Evolutionary conservation across 1,140 invertebrate genomes (phyloP).

Genomic region (Tetramorium parvispinum): DNA sequence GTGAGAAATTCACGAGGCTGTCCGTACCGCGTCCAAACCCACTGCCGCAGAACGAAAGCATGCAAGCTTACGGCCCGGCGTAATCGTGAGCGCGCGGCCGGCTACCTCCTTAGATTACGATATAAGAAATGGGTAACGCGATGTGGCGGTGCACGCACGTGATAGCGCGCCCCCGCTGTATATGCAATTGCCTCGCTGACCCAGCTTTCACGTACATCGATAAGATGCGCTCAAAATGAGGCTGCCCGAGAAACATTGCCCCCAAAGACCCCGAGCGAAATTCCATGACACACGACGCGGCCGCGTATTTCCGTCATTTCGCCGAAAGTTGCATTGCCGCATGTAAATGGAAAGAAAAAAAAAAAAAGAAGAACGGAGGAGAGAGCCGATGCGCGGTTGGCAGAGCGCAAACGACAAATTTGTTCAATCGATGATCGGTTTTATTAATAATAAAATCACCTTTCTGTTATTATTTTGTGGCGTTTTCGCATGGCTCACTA

Average conservation of each 20-base stretch:
- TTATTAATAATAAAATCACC: not conserved
- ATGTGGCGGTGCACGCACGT: slow-evolving; percentile 78
- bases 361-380: not conserved
- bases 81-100: slow-evolving; percentile 72
- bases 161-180: slow-evolving; percentile 65
- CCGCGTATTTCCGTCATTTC: not conserved
- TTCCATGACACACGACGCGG: not conserved
- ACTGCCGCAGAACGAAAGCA: slow-evolving; percentile 76
- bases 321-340: not conserved
- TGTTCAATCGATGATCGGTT: not conserved
- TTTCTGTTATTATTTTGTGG: not conserved
- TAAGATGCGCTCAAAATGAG: slow-evolving; percentile 43
- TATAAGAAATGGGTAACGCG: slow-evolving; percentile 81
- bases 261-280: not conserved
- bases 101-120: slow-evolving; percentile 82
- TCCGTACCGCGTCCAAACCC: slow-evolving; percentile 56
- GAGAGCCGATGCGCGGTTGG: not conserved
- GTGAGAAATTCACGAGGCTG: slow-evolving; percentile 81
- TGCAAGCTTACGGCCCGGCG: slow-evolving; percentile 71
- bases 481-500: not conserved
- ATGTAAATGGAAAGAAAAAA: not conserved
- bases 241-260: slow-evolving; percentile 17
- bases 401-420: not conserved
- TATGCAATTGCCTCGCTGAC: slow-evolving; percentile 62
- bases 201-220: slow-evolving; percentile 64